Conservation (phyloP, 2,888 invertebrate genomes). For the Eupithecia tripunctaria region DNA sequence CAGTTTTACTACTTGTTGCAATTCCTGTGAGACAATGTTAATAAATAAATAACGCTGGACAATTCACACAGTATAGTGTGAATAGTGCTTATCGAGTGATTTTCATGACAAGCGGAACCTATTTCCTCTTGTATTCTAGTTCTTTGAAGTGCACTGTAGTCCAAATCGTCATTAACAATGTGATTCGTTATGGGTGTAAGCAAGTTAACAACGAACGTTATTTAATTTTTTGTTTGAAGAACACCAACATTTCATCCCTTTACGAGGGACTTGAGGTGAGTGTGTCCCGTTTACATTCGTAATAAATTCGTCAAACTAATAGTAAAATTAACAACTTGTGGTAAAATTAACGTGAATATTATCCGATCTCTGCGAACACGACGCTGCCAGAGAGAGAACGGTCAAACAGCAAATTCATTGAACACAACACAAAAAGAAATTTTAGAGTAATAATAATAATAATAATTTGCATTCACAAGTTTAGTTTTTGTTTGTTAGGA, state of each 20-base stretch:
- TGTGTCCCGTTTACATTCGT: no score
- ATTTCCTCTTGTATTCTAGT: background rate
- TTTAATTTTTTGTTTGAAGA: no score
- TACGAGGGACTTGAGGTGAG: no score
- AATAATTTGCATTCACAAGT: background rate
- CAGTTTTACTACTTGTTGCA: slow-evolving; percentile 96
- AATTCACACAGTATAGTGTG: no score
- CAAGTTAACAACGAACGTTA: no score
- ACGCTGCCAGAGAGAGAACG: background rate
- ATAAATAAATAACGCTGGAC: no score
- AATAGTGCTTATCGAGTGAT: background rate
- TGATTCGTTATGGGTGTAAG: no score
- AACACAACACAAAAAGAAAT: background rate
- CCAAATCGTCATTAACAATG: background rate
- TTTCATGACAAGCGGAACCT: background rate
- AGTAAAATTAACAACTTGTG: no score
- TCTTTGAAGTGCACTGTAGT: background rate
- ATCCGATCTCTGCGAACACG: background rate
- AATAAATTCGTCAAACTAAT: no score
- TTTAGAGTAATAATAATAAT: background rate
- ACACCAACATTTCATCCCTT: no score
- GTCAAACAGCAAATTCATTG: background rate
- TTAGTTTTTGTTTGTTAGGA: background rate
- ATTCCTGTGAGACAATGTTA: slow-evolving; percentile 84
- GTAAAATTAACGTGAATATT: background rate